Base-by-base conservation (phyloP, 2,113 vertebrate species). In the Epinephelus cyanopodus region DNA sequence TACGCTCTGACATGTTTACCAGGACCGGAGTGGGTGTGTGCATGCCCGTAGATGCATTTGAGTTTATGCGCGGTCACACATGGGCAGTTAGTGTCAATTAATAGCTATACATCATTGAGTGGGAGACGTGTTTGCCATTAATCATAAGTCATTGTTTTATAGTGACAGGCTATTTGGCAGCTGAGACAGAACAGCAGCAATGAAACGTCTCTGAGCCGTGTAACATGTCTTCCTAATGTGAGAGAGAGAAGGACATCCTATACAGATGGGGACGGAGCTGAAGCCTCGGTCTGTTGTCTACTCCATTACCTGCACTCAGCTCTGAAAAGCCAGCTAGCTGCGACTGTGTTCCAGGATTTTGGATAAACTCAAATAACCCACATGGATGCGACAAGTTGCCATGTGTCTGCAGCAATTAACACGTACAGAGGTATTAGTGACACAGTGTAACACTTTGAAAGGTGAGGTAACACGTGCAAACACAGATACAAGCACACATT, bases 61-160 rank as follows among this genome's bases (percentile, higher is more conserved):
- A 47, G 74, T 77, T 74, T 81, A 80, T 88, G 86, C 83, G 77
- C 66, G 56, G 84, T 74, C 87, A 84, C 88, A 83, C 74, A 83
- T 71, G 65, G 74, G 78, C 85, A 79, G 79, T 87, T 86, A 89
- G 66, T 86, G 85, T 91, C 91, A 91, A 93, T 92, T 93, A 92
- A 91, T 88, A 58, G 67, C 73, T 15, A 25, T 85, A 80, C 75
- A 90, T 92, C 81, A 88, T 27, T 21, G 82, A 70, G 68, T 42
- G 61, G 74, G 65, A 79, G 79, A 82, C 70, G 71, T 77, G 81
- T 86, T 77, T 74, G 79, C 71, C 69, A 88, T 94, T 84, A 82
- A 87, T 93, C 92, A 92, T 86, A 87, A 74, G 81, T 80, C 87
- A 83, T 83, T 90, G 83, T 93, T 93, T 93, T 89, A 83, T 77